Evolutionary conservation across 1,140 invertebrate species (phyloP).

Genomic region (Philaenus spumarius): DNA sequence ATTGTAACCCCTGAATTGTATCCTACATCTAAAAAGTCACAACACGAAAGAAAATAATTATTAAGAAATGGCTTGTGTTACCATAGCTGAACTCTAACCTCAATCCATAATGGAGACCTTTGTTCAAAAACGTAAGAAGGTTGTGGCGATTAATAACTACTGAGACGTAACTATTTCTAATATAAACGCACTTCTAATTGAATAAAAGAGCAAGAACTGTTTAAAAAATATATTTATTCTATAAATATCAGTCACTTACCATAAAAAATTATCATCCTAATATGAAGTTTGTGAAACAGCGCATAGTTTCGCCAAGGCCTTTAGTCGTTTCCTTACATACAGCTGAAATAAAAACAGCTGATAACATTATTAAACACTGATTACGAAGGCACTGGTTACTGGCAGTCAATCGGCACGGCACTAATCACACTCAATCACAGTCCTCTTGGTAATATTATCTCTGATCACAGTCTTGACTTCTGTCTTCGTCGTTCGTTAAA

Average conservation of each 20-base stretch:
- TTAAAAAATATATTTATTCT: too few relatives aligned
- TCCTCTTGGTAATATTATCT: too few relatives aligned
- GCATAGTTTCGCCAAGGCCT: slow-evolving; percentile 6
- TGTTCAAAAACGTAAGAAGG: not conserved
- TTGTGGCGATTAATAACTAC: not conserved
- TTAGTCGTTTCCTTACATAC: not conserved
- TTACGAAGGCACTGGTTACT: too few relatives aligned
- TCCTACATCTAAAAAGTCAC: too few relatives aligned
- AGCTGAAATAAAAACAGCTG: slow-evolving; percentile 13
- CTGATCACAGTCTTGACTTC: too few relatives aligned
- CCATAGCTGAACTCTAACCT: slow-evolving; percentile 12
- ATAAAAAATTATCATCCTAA: slow-evolving; percentile 15
- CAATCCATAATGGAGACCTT: slow-evolving; percentile 17
- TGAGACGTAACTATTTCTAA: not conserved
- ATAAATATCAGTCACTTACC: not conserved
- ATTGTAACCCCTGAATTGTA: too few relatives aligned
- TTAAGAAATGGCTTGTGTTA: too few relatives aligned
- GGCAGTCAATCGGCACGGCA: too few relatives aligned
- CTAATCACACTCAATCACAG: too few relatives aligned
- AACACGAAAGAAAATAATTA: too few relatives aligned
- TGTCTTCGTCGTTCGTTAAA: too few relatives aligned
- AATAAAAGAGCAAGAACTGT: too few relatives aligned
- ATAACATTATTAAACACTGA: not conserved
- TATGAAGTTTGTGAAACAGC: slow-evolving; percentile 11
- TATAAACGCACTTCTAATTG: not conserved